Conservation (phyloP, 2,888 invertebrate species). For the Chironomus tentans region DNA sequence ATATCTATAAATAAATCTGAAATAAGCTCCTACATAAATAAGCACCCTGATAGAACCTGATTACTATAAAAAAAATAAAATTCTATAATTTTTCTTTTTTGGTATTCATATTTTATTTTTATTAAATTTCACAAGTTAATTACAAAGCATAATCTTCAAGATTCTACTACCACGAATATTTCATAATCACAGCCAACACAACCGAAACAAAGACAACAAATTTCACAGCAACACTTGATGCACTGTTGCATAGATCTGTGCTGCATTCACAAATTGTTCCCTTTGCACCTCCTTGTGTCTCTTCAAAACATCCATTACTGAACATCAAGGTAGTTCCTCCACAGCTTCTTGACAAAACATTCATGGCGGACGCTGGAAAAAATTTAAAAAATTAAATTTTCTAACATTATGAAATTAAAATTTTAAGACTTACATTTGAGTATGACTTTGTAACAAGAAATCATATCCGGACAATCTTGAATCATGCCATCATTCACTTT, state of each 20-base stretch:
- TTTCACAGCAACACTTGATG: too few relatives aligned
- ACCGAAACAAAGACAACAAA: too few relatives aligned
- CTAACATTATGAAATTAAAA: background rate
- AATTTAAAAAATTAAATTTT: background rate
- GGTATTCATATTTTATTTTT: too few relatives aligned
- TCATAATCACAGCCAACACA: too few relatives aligned
- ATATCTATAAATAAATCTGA: too few relatives aligned
- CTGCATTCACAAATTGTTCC: background rate
- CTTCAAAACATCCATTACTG: background rate
- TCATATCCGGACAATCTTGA: background rate
- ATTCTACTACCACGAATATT: too few relatives aligned
- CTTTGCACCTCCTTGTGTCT: background rate
- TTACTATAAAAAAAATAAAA: too few relatives aligned
- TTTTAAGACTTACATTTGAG: background rate
- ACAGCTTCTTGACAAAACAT: background rate
- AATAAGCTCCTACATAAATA: too few relatives aligned
- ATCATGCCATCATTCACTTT: background rate
- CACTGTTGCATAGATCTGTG: background rate
- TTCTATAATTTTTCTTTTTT: too few relatives aligned
- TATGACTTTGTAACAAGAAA: background rate
- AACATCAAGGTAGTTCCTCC: background rate
- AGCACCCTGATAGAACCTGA: too few relatives aligned
- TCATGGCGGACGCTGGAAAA: background rate
- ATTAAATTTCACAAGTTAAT: too few relatives aligned
- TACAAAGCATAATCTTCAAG: too few relatives aligned